Percentiles rank a stretch among this genome's conserved stretches.
These are phyloP conservation scores for Drosophila neotestacea DNA, from an alignment of 2,888 invertebrate species.

Conservation along the genomic window DNA sequence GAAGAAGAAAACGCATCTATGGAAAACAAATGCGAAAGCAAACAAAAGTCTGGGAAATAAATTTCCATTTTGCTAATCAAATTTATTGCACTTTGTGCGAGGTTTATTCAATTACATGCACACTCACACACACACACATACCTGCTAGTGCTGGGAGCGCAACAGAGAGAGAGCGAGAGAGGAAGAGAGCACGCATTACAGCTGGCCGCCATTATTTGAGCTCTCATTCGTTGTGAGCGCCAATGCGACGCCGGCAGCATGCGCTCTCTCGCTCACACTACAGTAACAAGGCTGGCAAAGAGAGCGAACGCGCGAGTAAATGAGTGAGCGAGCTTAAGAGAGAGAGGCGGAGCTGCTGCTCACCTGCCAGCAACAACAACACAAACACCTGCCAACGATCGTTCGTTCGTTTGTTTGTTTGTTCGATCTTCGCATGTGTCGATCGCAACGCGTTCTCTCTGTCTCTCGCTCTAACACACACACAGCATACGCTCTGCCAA, in stretches of 20 bases:
- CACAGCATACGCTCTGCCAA: conserved; percentile 2
- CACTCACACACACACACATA: conserved; percentile 22
- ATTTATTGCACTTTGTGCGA: conserved; percentile 80
- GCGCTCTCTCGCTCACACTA: conserved; percentile 47
- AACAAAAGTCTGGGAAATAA: conserved; percentile 67
- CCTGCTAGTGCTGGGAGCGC: background rate
- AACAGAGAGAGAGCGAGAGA: conserved; percentile 3
- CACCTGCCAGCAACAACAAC: conserved; percentile 52
- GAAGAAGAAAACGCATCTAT: conserved; percentile 55
- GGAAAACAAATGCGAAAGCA: conserved; percentile 54
- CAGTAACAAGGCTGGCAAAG: background rate
- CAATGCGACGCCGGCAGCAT: conserved; percentile 29
- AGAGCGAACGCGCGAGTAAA: background rate
- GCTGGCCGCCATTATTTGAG: conserved; percentile 72
- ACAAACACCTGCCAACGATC: conserved; percentile 61
- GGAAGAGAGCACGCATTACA: conserved; percentile 30
- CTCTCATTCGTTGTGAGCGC: conserved; percentile 42
- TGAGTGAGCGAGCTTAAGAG: background rate
- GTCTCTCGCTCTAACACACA: conserved; percentile 55
- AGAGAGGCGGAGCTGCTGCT: conserved; percentile 57
- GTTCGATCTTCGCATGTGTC: conserved; percentile 14
- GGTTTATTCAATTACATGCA: conserved; percentile 74
- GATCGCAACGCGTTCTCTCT: conserved; percentile 61
- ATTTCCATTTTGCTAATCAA: conserved; percentile 82
- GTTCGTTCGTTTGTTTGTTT: conserved; percentile 42